Evolutionary conservation across 2,888 invertebrate genomes (phyloP).

Genomic region (Zaprionus lineosus): DNA sequence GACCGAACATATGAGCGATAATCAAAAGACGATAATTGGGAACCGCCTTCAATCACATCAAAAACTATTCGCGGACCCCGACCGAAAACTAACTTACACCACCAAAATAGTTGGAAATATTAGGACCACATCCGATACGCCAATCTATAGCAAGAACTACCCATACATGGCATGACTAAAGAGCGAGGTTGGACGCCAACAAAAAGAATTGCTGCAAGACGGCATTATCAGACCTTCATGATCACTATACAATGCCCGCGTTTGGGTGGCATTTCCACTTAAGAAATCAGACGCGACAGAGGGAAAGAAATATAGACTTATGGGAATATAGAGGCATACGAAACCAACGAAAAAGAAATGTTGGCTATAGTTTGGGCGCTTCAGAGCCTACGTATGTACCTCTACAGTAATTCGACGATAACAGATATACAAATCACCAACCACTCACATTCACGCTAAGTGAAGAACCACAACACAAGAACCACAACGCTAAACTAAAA

Average conservation of each 20-base stretch:
- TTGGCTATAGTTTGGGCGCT: slow-evolving; percentile 12
- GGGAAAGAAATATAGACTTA: too few relatives aligned
- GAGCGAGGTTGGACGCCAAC: too few relatives aligned
- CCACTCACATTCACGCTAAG: slow-evolving; percentile 13
- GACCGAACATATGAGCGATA: slow-evolving; percentile 1
- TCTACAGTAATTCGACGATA: slow-evolving; percentile 68
- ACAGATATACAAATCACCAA: too few relatives aligned
- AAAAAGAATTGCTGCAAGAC: too few relatives aligned
- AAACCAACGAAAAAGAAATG: slow-evolving; percentile 19
- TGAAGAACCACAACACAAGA: neutral
- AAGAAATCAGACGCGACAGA: slow-evolving; percentile 1
- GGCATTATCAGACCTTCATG: too few relatives aligned
- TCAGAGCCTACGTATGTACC: slow-evolving; percentile 67
- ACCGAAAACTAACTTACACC: slow-evolving; percentile 5
- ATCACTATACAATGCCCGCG: too few relatives aligned
- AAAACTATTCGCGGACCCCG: slow-evolving; percentile 2
- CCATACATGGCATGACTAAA: too few relatives aligned
- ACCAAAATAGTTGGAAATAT: neutral
- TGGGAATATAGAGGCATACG: slow-evolving; percentile 5
- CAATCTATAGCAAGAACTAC: too few relatives aligned
- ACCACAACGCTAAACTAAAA: slow-evolving; percentile 36
- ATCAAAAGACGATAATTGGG: neutral
- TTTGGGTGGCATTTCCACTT: slow-evolving; percentile 9
- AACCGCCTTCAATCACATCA: neutral
- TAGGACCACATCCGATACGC: too few relatives aligned